These are phyloP conservation scores for Salticus scenicus DNA, from an alignment of 2,888 invertebrate species.

Conservation along the genomic window DNA sequence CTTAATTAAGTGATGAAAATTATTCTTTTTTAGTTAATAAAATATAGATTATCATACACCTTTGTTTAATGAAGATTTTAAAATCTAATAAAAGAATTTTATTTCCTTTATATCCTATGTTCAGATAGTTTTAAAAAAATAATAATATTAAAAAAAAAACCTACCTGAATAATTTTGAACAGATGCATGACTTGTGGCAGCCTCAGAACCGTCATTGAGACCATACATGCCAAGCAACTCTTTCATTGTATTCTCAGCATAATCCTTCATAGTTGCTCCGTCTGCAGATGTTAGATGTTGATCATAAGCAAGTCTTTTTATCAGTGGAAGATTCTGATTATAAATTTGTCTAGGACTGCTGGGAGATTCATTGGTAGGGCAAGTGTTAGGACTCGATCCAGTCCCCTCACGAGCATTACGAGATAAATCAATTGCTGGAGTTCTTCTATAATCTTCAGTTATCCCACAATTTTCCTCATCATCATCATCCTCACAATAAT, in stretches of 20 bases:
- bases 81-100: too few species aligned
- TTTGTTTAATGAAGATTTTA: too few species aligned
- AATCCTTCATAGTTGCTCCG: constrained; percentile 83
- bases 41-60: too few species aligned
- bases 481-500: constrained; percentile 49
- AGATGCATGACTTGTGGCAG: constrained; percentile 80
- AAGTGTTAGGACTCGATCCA: constrained; percentile 39
- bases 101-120: too few species aligned
- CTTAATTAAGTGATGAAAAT: too few species aligned
- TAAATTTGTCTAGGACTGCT: constrained; percentile 37
- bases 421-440: constrained; percentile 64
- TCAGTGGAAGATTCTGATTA: constrained; percentile 28
- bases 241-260: constrained; percentile 87
- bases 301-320: constrained; percentile 37
- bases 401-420: constrained; percentile 45
- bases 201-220: constrained; percentile 83
- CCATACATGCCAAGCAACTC: constrained; percentile 86
- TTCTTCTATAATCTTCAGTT: constrained; percentile 45
- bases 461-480: constrained; percentile 45
- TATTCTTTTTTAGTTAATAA: too few species aligned
- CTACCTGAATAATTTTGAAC: constrained; percentile 83
- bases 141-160: constrained; percentile 72
- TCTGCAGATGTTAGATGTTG: constrained; percentile 73
- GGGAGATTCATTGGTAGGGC: constrained; percentile 40
- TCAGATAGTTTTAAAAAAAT: too few species aligned